A percentile compares a stretch with the other conserved stretches of the same genome.
Conservation (phyloP, 2,113 vertebrate species). For the Tauraco erythrolophus region DNA sequence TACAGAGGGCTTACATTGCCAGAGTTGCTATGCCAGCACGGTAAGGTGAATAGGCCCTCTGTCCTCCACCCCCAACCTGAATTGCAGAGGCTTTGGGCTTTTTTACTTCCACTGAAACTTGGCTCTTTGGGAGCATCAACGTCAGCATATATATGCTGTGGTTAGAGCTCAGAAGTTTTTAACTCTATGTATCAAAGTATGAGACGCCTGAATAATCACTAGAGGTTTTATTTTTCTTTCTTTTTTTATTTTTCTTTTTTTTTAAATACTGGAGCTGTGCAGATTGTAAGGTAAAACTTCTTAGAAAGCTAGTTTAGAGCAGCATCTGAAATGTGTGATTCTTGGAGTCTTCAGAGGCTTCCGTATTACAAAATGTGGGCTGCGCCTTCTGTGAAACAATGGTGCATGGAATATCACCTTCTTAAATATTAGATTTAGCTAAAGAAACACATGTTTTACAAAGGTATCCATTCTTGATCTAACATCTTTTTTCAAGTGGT, state of each 20-base stretch:
- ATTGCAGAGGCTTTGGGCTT: neutral
- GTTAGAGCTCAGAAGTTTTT: neutral
- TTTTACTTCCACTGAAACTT: neutral
- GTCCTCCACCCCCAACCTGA: no score
- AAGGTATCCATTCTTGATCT: neutral
- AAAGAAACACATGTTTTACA: neutral
- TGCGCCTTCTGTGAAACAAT: neutral
- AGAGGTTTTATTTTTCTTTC: neutral
- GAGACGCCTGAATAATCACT: neutral
- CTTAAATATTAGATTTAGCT: neutral
- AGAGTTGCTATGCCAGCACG: neutral
- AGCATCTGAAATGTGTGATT: neutral
- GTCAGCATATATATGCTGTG: neutral
- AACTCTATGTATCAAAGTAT: neutral
- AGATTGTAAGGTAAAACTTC: neutral
- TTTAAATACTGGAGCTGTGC: neutral
- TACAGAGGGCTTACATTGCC: neutral
- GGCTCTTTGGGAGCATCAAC: neutral
- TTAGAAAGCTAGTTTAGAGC: neutral
- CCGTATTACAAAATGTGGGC: neutral
- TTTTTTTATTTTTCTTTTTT: neutral
- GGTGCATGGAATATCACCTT: neutral
- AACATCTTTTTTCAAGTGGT: neutral
- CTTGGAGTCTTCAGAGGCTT: conserved; percentile 10
- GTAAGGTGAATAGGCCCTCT: neutral